These are phyloP conservation scores for Pogonocichla stellata DNA, from an alignment of 2,113 vertebrate species.

Conservation along the genomic window DNA sequence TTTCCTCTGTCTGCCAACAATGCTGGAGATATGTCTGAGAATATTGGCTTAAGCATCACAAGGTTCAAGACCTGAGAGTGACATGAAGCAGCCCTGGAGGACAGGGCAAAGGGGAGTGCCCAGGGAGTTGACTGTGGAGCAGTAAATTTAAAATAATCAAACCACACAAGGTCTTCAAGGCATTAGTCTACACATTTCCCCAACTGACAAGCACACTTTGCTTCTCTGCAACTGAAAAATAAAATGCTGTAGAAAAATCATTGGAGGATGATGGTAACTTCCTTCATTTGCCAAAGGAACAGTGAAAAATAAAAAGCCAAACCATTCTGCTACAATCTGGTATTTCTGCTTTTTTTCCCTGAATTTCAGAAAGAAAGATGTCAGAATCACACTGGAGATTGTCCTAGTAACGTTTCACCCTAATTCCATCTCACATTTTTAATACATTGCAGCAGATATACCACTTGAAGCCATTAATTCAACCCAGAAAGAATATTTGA, in stretches of 20 bases:
- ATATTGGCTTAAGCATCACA: background rate
- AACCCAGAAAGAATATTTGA: background rate
- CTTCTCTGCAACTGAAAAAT: background rate
- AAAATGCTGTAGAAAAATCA: background rate
- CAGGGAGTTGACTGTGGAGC: background rate
- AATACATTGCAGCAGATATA: background rate
- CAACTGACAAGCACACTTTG: accelerated
- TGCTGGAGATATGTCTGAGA: background rate
- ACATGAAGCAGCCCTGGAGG: background rate
- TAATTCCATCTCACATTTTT: background rate
- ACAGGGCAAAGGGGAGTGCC: background rate
- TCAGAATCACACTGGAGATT: background rate
- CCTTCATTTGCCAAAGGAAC: background rate
- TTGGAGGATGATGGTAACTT: background rate
- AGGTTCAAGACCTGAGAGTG: background rate
- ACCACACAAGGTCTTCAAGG: background rate
- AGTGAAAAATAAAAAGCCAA: background rate
- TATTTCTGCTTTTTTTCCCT: background rate
- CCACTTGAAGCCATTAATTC: background rate
- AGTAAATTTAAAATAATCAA: background rate
- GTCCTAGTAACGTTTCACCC: background rate
- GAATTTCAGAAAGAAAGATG: background rate
- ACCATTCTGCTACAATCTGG: background rate
- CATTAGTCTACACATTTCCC: background rate
- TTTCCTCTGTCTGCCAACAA: background rate